Percentiles rank a stretch among this genome's conserved stretches.
These are phyloP conservation scores for Camelus bactrianus DNA, from an alignment of 2,113 vertebrate genomes.

Conservation along the genomic window DNA sequence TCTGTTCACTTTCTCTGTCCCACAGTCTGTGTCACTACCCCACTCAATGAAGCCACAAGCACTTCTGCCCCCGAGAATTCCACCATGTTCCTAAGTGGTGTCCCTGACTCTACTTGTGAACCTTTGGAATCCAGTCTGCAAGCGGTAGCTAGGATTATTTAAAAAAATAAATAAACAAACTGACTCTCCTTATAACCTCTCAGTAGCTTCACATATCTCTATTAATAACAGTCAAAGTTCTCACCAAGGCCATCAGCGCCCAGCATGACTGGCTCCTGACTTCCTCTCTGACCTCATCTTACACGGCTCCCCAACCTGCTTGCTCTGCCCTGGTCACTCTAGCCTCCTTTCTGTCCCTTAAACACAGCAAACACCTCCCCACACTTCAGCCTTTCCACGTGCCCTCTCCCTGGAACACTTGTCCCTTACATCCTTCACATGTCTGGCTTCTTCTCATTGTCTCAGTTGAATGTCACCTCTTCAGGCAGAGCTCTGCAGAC, in stretches of 20 bases:
- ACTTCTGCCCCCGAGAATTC: neutral
- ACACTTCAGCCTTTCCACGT: neutral
- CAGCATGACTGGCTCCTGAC: neutral
- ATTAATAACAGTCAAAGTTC: neutral
- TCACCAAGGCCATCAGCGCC: neutral
- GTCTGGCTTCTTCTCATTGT: neutral
- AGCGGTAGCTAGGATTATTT: neutral
- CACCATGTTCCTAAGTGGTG: no score
- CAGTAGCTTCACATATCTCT: neutral
- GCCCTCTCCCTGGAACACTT: neutral
- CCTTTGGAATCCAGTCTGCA: neutral
- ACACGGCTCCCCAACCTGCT: neutral
- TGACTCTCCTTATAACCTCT: neutral
- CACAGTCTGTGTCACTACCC: rapidly evolving
- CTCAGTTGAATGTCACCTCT: neutral
- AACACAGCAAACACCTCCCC: neutral
- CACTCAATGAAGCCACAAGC: neutral
- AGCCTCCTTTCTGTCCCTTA: neutral
- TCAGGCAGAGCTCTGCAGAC: neutral
- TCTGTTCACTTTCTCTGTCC: neutral
- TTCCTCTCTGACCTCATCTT: neutral
- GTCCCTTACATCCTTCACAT: neutral
- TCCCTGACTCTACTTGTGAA: neutral
- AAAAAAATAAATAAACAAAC: neutral
- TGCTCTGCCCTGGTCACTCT: neutral